phyloP scores from a whole-genome alignment of 1,140 invertebrate genomes.

The Laupala kohalensis region DNA sequence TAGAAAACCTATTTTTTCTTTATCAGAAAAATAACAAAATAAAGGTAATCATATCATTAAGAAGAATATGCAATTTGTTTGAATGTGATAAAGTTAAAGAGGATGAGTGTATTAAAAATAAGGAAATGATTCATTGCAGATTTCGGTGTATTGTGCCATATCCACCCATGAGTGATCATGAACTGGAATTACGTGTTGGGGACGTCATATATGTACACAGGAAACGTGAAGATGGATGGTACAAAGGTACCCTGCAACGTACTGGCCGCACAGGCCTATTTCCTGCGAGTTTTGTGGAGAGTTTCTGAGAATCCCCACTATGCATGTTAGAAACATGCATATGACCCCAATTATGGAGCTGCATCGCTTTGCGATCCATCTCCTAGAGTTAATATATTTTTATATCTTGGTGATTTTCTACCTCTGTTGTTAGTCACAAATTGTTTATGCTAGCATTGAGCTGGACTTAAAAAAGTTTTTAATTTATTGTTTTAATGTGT shows the following conservation, averaged over 20 bases:
- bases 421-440: not conserved
- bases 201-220: constrained; percentile 86
- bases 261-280: constrained; percentile 85
- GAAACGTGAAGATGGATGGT: constrained; percentile 90
- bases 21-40: not conserved
- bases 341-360: constrained; percentile 3
- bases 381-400: not conserved
- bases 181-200: constrained; percentile 70
- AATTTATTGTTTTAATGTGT: too few relatives aligned
- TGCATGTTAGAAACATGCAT: constrained; percentile 13
- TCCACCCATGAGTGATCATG: constrained; percentile 85
- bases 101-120: not conserved
- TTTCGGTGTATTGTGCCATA: constrained; percentile 86
- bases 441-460: not conserved
- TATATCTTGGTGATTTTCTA: not conserved
- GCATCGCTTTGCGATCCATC: not conserved
- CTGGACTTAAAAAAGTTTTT: not conserved
- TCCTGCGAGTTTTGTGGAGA: constrained; percentile 85
- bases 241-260: constrained; percentile 78
- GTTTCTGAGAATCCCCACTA: constrained; percentile 33
- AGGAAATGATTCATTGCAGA: constrained; percentile 25
- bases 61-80: too few relatives aligned
- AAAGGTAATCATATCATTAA: not conserved
- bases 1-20: not conserved
- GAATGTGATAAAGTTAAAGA: too few relatives aligned